Conservation (phyloP, 2,888 invertebrate species). For the Stomorhina lunata region DNA sequence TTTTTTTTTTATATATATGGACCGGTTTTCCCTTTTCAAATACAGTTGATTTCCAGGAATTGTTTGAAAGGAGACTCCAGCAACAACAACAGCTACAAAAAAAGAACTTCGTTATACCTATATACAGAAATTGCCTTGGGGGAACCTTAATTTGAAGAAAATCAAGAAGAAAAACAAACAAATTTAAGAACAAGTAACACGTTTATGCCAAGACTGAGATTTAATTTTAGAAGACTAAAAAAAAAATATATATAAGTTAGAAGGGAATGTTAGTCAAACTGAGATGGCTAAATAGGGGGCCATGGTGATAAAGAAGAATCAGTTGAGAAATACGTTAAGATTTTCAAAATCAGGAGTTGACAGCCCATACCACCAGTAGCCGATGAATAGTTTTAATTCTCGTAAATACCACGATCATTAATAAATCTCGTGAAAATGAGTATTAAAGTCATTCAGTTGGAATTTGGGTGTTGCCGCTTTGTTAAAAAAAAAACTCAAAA, state of each 20-base stretch:
- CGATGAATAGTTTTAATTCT: too few species aligned
- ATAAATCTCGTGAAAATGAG: too few species aligned
- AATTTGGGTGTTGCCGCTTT: too few species aligned
- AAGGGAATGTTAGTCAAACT: constrained; percentile 38
- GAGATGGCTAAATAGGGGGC: not conserved
- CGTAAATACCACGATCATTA: too few species aligned
- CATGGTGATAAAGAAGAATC: too few species aligned
- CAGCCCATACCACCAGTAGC: too few species aligned
- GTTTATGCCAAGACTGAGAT: constrained; percentile 55
- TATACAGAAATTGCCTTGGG: constrained; percentile 25
- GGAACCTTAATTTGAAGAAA: constrained; percentile 38
- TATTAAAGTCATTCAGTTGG: too few species aligned
- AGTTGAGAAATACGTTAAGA: too few species aligned
- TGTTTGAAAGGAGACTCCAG: constrained; percentile 47
- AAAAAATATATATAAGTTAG: constrained; percentile 42
- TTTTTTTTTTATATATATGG: constrained; percentile 54
- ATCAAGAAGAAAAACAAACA: not conserved
- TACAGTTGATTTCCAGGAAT: constrained; percentile 78
- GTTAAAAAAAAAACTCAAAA: too few species aligned
- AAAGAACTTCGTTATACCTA: not conserved
- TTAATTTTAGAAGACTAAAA: constrained; percentile 28
- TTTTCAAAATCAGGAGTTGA: too few species aligned
- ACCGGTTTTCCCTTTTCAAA: constrained; percentile 79
- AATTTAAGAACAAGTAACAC: constrained; percentile 11
- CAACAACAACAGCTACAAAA: constrained; percentile 33